These are phyloP conservation scores for Dendrolimus houi DNA, from an alignment of 2,888 invertebrate genomes.

Conservation along the genomic window DNA sequence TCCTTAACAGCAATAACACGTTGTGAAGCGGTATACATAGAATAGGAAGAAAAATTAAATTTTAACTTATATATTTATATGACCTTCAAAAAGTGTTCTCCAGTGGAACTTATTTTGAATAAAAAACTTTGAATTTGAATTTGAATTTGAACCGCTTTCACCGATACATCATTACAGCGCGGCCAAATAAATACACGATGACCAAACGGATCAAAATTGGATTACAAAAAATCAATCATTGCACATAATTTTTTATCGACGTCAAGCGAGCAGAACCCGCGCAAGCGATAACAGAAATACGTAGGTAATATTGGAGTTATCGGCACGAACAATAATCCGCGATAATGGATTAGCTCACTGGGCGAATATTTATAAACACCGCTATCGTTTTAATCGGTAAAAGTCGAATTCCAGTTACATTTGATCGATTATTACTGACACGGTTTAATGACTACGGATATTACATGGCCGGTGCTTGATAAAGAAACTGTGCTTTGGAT, in stretches of 20 bases:
- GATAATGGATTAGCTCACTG: constrained; percentile 68
- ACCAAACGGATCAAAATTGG: constrained; percentile 17
- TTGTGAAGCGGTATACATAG: no score
- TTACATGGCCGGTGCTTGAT: constrained; percentile 12
- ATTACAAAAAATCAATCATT: constrained; percentile 35
- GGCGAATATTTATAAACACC: constrained; percentile 64
- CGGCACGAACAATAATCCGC: constrained; percentile 64
- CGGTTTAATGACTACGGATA: constrained; percentile 24
- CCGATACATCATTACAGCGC: neutral
- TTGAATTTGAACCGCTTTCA: no score
- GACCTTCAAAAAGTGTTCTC: no score
- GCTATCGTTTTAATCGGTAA: constrained; percentile 50
- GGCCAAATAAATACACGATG: neutral
- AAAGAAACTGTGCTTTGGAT: neutral
- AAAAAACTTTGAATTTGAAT: no score
- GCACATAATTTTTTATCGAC: constrained; percentile 23
- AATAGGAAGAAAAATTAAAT: no score
- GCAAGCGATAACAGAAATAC: constrained; percentile 30
- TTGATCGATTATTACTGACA: constrained; percentile 36
- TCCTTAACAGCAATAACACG: no score
- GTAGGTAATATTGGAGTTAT: constrained; percentile 53
- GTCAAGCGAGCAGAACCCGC: constrained; percentile 17
- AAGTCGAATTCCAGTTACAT: constrained; percentile 38
- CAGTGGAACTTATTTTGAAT: no score
- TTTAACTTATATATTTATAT: no score